Conservation (phyloP, 2,113 vertebrate genomes). For the Ia io region DNA sequence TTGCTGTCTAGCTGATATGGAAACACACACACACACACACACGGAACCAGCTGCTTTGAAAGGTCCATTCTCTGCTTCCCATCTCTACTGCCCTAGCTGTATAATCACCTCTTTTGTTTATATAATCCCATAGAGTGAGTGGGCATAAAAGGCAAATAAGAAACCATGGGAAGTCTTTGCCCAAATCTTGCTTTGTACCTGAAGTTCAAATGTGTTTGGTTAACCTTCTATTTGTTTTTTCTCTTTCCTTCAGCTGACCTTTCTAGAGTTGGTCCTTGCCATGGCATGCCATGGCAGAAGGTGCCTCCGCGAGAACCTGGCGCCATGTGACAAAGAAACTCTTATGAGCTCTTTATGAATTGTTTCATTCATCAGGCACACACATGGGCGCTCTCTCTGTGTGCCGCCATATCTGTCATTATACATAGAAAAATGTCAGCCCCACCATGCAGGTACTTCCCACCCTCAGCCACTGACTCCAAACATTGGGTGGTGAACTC, state of each 20-base stretch:
- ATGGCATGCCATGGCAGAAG: not conserved
- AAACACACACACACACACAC: not conserved
- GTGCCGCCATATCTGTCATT: not conserved
- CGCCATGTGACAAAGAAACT: slow-evolving; percentile 50
- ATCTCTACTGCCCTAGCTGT: not conserved
- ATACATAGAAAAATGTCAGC: not conserved
- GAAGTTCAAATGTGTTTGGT: slow-evolving; percentile 53
- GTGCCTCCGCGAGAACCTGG: not conserved
- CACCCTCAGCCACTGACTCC: not conserved
- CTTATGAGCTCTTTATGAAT: slow-evolving; percentile 39
- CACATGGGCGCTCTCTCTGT: not conserved
- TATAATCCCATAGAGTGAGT: not conserved
- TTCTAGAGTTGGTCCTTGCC: slow-evolving; percentile 11
- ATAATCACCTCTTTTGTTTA: slow-evolving; percentile 2
- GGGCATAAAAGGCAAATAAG: not conserved
- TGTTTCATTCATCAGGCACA: slow-evolving; percentile 34
- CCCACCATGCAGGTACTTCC: not conserved
- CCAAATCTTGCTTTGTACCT: slow-evolving; percentile 2
- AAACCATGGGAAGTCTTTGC: not conserved
- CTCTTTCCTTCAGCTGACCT: slow-evolving; percentile 44
- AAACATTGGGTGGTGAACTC: not conserved
- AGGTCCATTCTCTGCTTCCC: not conserved
- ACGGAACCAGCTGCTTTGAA: not conserved
- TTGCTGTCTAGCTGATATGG: not conserved
- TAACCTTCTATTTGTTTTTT: slow-evolving; percentile 63